Percentiles rank a stretch among this genome's conserved stretches.
phyloP scores from a whole-genome alignment of 2,797 vertebrate genomes.

The Rhyacichthys aspro region DNA sequence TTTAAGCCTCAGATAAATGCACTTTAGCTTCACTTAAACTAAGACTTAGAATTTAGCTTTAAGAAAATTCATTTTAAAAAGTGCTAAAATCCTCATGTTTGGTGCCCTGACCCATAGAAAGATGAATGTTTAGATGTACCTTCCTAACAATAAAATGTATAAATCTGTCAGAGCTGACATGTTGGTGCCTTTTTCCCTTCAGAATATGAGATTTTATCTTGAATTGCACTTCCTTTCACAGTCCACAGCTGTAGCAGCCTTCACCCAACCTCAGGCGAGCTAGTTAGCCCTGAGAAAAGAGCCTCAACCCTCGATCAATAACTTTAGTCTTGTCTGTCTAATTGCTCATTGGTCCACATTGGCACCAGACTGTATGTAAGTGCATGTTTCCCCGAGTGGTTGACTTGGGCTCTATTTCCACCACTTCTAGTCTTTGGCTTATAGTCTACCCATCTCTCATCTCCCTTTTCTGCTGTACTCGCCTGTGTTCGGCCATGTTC shows the following conservation, averaged over 20 bases:
- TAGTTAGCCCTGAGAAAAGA: constrained; percentile 79
- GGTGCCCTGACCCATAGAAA: too few species aligned
- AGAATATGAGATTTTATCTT: constrained; percentile 13
- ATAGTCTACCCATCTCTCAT: constrained; percentile 61
- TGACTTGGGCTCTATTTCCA: constrained; percentile 68
- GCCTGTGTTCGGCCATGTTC: constrained; percentile 62
- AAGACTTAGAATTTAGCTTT: too few species aligned
- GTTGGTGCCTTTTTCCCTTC: constrained; percentile 15
- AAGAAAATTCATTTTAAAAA: too few species aligned
- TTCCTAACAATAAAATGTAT: too few species aligned
- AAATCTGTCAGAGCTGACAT: too few species aligned
- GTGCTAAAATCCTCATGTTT: too few species aligned
- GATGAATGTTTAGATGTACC: too few species aligned
- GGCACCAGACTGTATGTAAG: constrained; percentile 77
- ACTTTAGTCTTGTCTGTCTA: constrained; percentile 85
- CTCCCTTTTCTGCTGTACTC: constrained; percentile 63
- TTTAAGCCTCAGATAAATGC: too few species aligned
- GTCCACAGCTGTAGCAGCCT: constrained; percentile 54
- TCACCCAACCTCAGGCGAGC: constrained; percentile 76
- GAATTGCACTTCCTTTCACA: constrained; percentile 21
- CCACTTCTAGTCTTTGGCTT: constrained; percentile 67
- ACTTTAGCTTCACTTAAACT: too few species aligned
- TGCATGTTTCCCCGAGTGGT: constrained; percentile 73
- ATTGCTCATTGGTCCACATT: constrained; percentile 88
- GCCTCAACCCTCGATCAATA: constrained; percentile 81